Base-by-base conservation (phyloP, 1,140 invertebrate species). In the Ips typographus region DNA sequence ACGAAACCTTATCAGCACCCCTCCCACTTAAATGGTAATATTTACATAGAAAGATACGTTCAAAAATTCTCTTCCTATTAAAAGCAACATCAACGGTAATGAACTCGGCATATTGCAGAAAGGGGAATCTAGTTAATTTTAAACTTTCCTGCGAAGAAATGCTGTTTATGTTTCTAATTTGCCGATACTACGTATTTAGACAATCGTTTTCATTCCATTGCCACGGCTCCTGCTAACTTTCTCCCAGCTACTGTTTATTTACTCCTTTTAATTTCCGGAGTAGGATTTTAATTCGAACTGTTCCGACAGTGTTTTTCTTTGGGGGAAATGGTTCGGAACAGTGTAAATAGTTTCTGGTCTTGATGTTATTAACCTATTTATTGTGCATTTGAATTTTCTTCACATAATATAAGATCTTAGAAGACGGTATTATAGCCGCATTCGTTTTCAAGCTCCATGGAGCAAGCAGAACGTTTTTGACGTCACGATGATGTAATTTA, bases 121-220 rank as follows among this genome's bases (percentile, higher is more conserved):
- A 53, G 47, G 57, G 57, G 65, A 59, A 68, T 53, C 56, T 57
- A 44, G 65, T 68, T 68, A 68, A 68, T 68, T 68, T 68, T 68
- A 68, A 68, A 68, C 57, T 68, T 52, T 68, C 58, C 57, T 60
- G 47, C 65, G 57, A 52, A 68, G 65, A 68, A 68, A 68, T 60
- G 65, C 65, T 68, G 65, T 68, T 68, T 68, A 68, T 61, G 56
- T 59, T 51, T 68, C 57, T 68, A 68, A 68, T 60, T 68, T 68
- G 65, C 65, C 58, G 65, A 68, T 68, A 68, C 39, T 60, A 68
- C 65, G 65, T 68, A 68, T 68, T 68, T 68, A 68, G 65, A 60
- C 65, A 68, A 68, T 68, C 65, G 56, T 68, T 68, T 68, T 60
- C 57, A 60, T 68, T 68, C 65, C 55, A 66, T 65, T 65, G 62